Conservation (phyloP, 2,888 invertebrate genomes). For the Epinotia demarniana region DNA sequence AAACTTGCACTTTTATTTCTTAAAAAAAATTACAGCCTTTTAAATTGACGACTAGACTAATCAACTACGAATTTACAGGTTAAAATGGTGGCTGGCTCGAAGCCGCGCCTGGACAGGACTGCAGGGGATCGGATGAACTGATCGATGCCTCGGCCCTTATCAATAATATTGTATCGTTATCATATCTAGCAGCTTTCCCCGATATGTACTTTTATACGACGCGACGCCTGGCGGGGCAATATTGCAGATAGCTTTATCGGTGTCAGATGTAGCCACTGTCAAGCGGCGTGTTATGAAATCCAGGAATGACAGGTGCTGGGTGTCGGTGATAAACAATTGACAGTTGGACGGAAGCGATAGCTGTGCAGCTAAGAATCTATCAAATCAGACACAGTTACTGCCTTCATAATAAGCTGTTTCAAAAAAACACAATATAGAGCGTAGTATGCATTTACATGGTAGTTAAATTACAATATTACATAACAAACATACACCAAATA, state of each 20-base stretch:
- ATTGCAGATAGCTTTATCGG: constrained; percentile 73
- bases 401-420: not conserved
- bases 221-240: constrained; percentile 58
- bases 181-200: constrained; percentile 83
- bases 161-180: constrained; percentile 82
- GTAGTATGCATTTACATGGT: no score
- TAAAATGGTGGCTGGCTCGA: constrained; percentile 27
- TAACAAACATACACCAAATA: no score
- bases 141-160: constrained; percentile 81
- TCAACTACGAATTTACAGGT: not conserved
- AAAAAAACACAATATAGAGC: no score
- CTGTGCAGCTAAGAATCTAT: not conserved
- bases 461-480: no score
- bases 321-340: constrained; percentile 48
- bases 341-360: constrained; percentile 19
- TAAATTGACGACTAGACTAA: not conserved
- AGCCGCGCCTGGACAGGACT: constrained; percentile 57
- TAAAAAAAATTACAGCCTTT: not conserved
- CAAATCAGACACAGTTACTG: not conserved
- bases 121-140: constrained; percentile 74
- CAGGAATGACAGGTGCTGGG: constrained; percentile 67
- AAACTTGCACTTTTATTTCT: constrained; percentile 23
- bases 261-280: constrained; percentile 70
- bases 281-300: constrained; percentile 61
- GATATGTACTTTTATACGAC: constrained; percentile 79